Percentiles rank a stretch among this genome's conserved stretches.
Evolutionary conservation across 2,888 invertebrate species (phyloP).

Genomic region (Agelastica alni): DNA sequence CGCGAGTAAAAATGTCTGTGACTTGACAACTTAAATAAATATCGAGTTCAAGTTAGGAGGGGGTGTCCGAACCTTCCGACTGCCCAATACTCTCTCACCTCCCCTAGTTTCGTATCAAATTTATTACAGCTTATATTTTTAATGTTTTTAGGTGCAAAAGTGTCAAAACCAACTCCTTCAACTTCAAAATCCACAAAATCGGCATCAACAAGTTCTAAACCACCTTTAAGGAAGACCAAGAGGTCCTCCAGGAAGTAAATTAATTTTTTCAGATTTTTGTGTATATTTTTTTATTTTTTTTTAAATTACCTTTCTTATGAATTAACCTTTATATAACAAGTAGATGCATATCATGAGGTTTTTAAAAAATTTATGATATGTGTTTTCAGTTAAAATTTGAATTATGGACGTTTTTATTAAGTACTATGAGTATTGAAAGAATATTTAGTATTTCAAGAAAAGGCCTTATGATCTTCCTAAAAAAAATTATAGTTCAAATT

Average conservation of each 20-base stretch:
- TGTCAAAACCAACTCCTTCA: slow-evolving; percentile 26
- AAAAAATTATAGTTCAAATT: slow-evolving; percentile 22
- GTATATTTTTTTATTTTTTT: slow-evolving; percentile 42
- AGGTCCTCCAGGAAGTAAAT: slow-evolving; percentile 39
- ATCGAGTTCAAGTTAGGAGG: no score
- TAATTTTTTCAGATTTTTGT: slow-evolving; percentile 34
- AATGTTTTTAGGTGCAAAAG: slow-evolving; percentile 29
- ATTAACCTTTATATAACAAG: slow-evolving; percentile 25
- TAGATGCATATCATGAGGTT: slow-evolving; percentile 33
- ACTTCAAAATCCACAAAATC: slow-evolving; percentile 33
- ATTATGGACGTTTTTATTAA: slow-evolving; percentile 14
- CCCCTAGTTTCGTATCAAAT: not conserved
- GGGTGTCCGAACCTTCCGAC: no score
- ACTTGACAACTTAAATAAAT: no score
- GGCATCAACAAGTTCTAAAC: slow-evolving; percentile 20
- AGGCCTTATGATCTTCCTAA: slow-evolving; percentile 22
- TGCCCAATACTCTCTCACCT: no score
- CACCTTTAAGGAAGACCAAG: slow-evolving; percentile 33
- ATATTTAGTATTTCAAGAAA: slow-evolving; percentile 20
- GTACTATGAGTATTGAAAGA: slow-evolving; percentile 16
- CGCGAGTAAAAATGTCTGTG: no score
- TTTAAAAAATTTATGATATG: slow-evolving; percentile 32
- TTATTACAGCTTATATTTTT: slow-evolving; percentile 4
- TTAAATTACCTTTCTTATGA: slow-evolving; percentile 24
- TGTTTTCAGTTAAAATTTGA: slow-evolving; percentile 20